Percentiles rank a stretch among this genome's conserved stretches.
Evolutionary conservation across 2,113 vertebrate genomes (phyloP).

Genomic region (Mormyrus lacerda): DNA sequence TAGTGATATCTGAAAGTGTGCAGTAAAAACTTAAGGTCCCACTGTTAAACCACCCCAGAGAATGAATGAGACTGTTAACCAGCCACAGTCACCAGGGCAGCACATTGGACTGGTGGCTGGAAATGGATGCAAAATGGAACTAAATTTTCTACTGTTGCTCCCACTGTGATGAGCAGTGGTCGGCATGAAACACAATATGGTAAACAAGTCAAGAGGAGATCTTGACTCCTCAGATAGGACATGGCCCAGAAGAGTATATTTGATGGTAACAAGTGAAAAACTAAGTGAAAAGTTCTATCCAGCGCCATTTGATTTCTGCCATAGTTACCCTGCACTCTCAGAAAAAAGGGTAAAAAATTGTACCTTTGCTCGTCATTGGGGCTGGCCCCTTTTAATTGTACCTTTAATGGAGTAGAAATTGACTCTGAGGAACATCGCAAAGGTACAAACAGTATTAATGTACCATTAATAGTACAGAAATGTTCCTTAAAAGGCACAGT

Average conservation of each 20-base stretch:
- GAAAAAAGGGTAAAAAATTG: too few relatives aligned
- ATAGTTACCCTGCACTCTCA: not conserved
- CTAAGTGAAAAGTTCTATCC: not conserved
- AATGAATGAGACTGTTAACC: not conserved
- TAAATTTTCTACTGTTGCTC: not conserved
- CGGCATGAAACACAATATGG: not conserved
- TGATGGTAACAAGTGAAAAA: not conserved
- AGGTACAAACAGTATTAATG: too few relatives aligned
- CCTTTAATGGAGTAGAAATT: too few relatives aligned
- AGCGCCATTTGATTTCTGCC: not conserved
- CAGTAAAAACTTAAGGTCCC: not conserved
- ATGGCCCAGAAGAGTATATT: not conserved
- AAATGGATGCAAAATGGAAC: not conserved
- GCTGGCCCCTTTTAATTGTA: too few relatives aligned
- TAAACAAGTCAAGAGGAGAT: not conserved
- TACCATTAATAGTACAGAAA: too few relatives aligned
- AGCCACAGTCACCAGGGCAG: not conserved
- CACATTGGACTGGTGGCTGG: not conserved
- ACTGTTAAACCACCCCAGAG: not conserved
- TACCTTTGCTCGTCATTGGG: too few relatives aligned
- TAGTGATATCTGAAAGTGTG: not conserved
- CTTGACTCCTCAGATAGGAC: not conserved
- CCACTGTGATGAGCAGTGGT: not conserved
- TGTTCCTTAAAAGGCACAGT: too few relatives aligned
- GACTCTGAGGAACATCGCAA: too few relatives aligned